Evolutionary conservation across 1,140 invertebrate genomes (phyloP), one percentile per base, ranked within the genome.

Genomic region (Rhyzopertha dominica): DNA sequence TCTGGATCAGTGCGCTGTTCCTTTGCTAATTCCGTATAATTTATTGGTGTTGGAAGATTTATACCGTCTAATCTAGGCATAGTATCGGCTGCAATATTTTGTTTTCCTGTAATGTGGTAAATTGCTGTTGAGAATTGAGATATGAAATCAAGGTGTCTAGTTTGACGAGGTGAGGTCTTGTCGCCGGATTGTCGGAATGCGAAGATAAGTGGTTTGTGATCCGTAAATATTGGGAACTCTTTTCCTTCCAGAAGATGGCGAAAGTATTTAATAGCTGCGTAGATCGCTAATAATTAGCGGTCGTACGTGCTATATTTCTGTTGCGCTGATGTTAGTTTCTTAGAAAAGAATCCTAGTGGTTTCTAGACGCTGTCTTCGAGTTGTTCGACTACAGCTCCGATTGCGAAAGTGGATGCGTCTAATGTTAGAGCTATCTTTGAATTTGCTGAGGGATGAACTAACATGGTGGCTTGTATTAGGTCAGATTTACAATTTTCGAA

Each of bases 211-310:
- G 58, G 47, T 18, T 51, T 54, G 24, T 58, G 56, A 22, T 58
- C 47, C 5, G 56, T 60, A 10, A 19, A 34, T 14, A 61, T 43
- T 4, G 9, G 13, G 19, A 54, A 54, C 12, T n/a, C 9, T 24
- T 47, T 30, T 10, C 50, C 58, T 54, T 63, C 57, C 9, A 66
- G 2, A 16, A 56, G n/a, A 20, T 53, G 44, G 8, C 17, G 12
- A 39, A 64, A 64, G 38, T 60, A 28, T 19, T 39, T 23, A 13
- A 68, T 36, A 0, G 56, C 44, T 19, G 43, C 28, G 44, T 70
- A 73, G 17, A 71, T 63, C 0, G 66, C 71, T 0, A 73, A 34
- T 1, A 74, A 47, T 49, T 75, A 68, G 7, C 66, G 40, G 41
- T 71, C 67, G 51, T 67, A 74, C 2, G 65, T 53, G 8, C 49